A percentile compares a stretch with the other conserved stretches of the same genome.
These are phyloP conservation scores for Acanthosoma haemorrhoidale DNA, from an alignment of 2,888 invertebrate genomes.

Conservation along the genomic window DNA sequence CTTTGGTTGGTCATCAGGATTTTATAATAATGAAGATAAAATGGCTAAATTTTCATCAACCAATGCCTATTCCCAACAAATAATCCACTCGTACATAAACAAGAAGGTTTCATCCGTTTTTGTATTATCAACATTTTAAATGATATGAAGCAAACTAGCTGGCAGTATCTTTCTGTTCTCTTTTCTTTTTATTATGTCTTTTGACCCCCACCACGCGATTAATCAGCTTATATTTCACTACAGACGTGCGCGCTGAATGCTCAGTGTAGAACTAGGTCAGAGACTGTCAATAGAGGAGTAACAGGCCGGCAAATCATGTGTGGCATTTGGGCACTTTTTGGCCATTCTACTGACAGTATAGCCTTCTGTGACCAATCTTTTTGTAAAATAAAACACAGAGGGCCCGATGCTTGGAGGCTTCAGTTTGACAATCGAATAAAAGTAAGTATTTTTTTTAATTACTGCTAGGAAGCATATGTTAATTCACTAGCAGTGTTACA, in stretches of 20 bases:
- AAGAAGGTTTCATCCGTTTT: no score
- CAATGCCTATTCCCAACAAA: no score
- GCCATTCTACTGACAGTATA: slow-evolving; percentile 52
- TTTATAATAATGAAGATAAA: not conserved
- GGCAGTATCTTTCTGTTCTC: no score
- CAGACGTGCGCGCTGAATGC: not conserved
- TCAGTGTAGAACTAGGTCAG: not conserved
- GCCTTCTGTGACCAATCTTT: slow-evolving; percentile 57
- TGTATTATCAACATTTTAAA: no score
- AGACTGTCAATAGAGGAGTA: not conserved
- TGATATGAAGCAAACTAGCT: no score
- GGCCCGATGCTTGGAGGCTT: slow-evolving; percentile 70
- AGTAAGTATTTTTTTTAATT: slow-evolving; percentile 46
- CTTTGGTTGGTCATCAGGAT: not conserved
- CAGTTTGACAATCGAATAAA: slow-evolving; percentile 61
- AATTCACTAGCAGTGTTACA: no score
- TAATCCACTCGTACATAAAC: no score
- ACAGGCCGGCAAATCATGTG: slow-evolving; percentile 55
- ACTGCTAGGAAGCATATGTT: not conserved
- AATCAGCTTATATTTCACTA: not conserved
- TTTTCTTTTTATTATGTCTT: no score
- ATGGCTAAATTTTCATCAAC: not conserved
- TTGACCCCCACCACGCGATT: not conserved
- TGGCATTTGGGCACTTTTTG: slow-evolving; percentile 73
- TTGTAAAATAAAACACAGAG: slow-evolving; percentile 60